These are phyloP conservation scores for Ammodytes dubius DNA, from an alignment of 2,113 vertebrate genomes.

Conservation along the genomic window DNA sequence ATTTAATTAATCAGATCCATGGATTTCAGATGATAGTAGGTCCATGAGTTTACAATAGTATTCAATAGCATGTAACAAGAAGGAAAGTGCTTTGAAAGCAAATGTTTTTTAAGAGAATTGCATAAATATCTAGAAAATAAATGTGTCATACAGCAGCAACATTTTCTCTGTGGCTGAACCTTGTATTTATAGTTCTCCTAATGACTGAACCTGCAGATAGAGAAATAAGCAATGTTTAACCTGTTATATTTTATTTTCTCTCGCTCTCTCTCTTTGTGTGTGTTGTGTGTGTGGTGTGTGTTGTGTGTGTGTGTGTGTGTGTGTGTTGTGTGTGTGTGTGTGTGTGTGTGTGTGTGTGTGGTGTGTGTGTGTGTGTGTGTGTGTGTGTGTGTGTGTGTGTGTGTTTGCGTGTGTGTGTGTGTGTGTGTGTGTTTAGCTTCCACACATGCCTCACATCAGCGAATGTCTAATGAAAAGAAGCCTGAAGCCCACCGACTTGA, in stretches of 20 bases:
- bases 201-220: not conserved
- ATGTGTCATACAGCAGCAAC: not conserved
- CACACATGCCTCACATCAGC: slow-evolving; percentile 98
- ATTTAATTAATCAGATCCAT: not conserved
- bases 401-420: not conserved
- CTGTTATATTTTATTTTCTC: not conserved
- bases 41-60: not conserved
- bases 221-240: slow-evolving; percentile 1
- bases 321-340: not conserved
- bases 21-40: not conserved
- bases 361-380: not conserved
- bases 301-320: not conserved
- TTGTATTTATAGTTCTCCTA: not conserved
- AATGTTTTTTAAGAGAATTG: not conserved
- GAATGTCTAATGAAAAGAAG: slow-evolving; percentile 99
- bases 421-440: slow-evolving; percentile 84
- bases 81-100: not conserved
- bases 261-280: not conserved
- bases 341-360: not conserved
- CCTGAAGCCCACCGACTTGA: slow-evolving; percentile 93
- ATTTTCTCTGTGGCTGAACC: not conserved
- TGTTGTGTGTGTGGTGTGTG: not conserved
- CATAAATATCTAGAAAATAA: not conserved
- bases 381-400: not conserved
- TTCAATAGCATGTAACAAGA: not conserved